These are phyloP conservation scores for Drosophila sp. DNA, from an alignment of 1,140 invertebrate genomes.

Conservation along the genomic window DNA sequence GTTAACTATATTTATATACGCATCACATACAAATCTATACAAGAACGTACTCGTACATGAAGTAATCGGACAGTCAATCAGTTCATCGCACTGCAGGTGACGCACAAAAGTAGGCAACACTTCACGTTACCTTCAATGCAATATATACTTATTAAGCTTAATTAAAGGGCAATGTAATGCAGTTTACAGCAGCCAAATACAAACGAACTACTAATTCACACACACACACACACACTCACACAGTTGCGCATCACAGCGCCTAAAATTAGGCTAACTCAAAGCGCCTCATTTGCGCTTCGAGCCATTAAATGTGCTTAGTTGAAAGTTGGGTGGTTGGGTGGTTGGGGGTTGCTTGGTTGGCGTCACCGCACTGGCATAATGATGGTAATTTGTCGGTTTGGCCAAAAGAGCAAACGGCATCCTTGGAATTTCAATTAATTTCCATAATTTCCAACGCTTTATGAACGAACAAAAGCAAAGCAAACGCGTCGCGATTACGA, in stretches of 20 bases:
- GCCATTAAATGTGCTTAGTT: constrained; percentile 7
- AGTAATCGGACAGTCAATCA: constrained; percentile 65
- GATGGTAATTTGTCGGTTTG: constrained; percentile 84
- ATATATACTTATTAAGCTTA: constrained; percentile 68
- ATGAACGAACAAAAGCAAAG: constrained; percentile 61
- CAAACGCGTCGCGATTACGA: constrained; percentile 36
- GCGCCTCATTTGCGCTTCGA: constrained; percentile 46
- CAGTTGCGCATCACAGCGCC: constrained; percentile 39
- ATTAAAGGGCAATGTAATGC: constrained; percentile 59
- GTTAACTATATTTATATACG: constrained; percentile 24
- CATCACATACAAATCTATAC: constrained; percentile 9
- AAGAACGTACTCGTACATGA: constrained; percentile 36
- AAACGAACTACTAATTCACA: not conserved
- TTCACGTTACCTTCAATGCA: constrained; percentile 20
- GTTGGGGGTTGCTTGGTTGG: constrained; percentile 9
- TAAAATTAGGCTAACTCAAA: constrained; percentile 68
- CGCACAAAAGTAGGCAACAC: constrained; percentile 28
- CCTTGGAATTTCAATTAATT: constrained; percentile 84
- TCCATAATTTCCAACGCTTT: constrained; percentile 84
- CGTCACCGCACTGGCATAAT: constrained; percentile 63
- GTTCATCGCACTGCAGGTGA: not conserved
- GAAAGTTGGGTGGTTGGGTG: not conserved
- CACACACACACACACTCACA: constrained; percentile 5
- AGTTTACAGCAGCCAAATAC: constrained; percentile 18
- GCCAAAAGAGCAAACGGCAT: constrained; percentile 82